These are phyloP conservation scores for Tetragnatha montana DNA, from an alignment of 2,888 invertebrate species.

Conservation along the genomic window DNA sequence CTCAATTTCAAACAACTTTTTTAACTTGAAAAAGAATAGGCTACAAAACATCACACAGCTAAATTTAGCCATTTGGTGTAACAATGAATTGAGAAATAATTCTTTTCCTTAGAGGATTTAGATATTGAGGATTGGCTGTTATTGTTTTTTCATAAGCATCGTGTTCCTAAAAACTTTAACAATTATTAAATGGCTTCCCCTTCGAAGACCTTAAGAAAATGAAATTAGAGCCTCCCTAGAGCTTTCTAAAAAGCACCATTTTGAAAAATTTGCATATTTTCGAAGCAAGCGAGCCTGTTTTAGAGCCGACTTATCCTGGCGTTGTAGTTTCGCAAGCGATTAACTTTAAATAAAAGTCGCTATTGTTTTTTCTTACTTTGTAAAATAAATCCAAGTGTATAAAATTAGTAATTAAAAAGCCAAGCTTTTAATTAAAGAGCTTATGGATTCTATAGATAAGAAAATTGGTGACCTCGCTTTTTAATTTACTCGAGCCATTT, in stretches of 20 bases:
- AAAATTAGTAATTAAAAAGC: conserved; percentile 23
- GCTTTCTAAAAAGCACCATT: not conserved
- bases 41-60: too few relatives aligned
- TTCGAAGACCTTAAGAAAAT: not conserved
- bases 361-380: not conserved
- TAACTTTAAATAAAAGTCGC: not conserved
- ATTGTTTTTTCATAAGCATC: too few relatives aligned
- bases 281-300: not conserved
- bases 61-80: too few relatives aligned
- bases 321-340: not conserved
- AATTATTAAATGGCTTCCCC: not conserved
- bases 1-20: too few relatives aligned
- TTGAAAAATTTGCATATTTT: not conserved
- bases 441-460: conserved; percentile 13
- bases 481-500: not conserved
- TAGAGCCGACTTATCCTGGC: not conserved
- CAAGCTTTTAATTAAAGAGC: conserved; percentile 3
- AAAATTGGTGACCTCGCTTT: not conserved
- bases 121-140: too few relatives aligned
- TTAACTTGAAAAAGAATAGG: too few relatives aligned
- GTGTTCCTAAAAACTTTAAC: not conserved
- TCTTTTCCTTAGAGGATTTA: too few relatives aligned
- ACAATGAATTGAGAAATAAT: too few relatives aligned
- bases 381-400: not conserved
- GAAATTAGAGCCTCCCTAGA: not conserved